These are phyloP conservation scores for Ceratitis capitata DNA, from an alignment of 1,140 invertebrate genomes.

Conservation along the genomic window DNA sequence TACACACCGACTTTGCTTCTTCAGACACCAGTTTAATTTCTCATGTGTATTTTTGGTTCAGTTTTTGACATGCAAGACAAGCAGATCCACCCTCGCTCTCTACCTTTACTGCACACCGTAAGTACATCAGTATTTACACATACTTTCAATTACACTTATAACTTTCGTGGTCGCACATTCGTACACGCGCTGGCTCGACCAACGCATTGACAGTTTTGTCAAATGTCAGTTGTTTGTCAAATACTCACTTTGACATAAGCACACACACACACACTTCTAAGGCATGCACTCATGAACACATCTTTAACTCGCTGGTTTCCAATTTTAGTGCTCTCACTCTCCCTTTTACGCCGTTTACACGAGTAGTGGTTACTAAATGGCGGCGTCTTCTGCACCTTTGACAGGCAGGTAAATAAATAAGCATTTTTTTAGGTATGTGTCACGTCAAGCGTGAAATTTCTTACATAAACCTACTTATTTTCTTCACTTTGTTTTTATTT, in stretches of 20 bases:
- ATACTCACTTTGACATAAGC: neutral
- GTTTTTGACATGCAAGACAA: neutral
- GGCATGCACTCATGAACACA: no score
- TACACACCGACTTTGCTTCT: neutral
- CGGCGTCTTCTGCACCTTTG: neutral
- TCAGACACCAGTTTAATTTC: neutral
- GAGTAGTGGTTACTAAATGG: neutral
- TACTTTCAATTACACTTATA: neutral
- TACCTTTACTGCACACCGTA: neutral
- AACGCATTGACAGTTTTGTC: conserved; percentile 7
- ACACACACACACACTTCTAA: neutral
- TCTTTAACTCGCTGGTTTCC: neutral
- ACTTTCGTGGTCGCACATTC: neutral
- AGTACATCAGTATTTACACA: neutral
- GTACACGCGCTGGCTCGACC: neutral
- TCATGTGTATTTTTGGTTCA: neutral
- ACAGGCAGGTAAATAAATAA: neutral
- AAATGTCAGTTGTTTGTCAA: conserved; percentile 6
- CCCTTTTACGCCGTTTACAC: no score
- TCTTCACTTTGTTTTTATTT: neutral
- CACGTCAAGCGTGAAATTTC: neutral
- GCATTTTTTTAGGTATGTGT: neutral
- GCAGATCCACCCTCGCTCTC: neutral
- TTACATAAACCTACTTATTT: neutral
- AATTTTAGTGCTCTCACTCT: neutral